Base-by-base conservation (phyloP, 2,113 vertebrate species). In the Thalassarche chlororhynchos region DNA sequence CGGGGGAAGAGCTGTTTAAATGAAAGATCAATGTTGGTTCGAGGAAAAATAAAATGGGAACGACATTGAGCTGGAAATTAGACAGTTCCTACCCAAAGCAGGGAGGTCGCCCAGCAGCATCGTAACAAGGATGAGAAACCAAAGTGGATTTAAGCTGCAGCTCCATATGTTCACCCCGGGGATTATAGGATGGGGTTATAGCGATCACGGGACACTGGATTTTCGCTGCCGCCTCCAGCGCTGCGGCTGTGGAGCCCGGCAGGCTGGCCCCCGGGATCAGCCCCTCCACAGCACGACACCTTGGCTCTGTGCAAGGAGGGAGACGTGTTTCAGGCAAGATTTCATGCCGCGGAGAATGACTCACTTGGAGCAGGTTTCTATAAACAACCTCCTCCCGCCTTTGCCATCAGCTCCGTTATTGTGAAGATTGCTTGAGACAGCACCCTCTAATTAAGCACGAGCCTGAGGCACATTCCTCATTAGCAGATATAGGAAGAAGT, bases 341-440 rank as follows among this genome's bases (percentile, higher is more conserved):
- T 51, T 86, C 93, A 87, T 42, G 5, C 34, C 4, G 29, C 2
- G 6, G 47, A 64, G 86, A 17, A 47, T 95, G 90, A 95, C 62
- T 94, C 36, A 84, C 89, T 40, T 7, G 65, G 55, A 90, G 81
- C 55, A 68, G 83, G 87, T 87, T 89, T 49, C 94, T 92, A 95
- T 95, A 87, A 95, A 87, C 71, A 93, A 69, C 94, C 91, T 95
- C 94, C 93, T 77, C 87, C 71, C 12, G 84, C 85, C 85, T 77
- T 71, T 36, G 32, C 84, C 87, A 90, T 78, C 86, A 90, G 82
- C 94, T 83, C 82, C 28, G 1, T 87, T 52, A 52, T 83, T 46
- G 83, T 68, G 78, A 62, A 74, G 71, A 52, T 17, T n/a, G 61
- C 90, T 74, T 15, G 60, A 90, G 71, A 79, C 60, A 47, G 87